phyloP scores from a whole-genome alignment of 2,797 vertebrate genomes.

The Heteromormyrus szaboi region DNA sequence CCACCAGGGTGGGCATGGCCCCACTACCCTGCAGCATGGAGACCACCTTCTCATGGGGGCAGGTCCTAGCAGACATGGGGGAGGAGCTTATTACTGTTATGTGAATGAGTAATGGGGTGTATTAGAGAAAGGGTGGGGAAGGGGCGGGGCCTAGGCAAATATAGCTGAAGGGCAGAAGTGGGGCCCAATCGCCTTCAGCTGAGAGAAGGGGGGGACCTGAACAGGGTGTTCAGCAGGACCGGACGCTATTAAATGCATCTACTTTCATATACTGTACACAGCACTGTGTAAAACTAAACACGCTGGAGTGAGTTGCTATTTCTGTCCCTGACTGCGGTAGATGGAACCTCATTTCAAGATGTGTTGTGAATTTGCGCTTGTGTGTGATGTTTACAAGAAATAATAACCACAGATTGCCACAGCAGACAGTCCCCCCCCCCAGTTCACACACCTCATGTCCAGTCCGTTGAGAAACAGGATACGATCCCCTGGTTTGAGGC shows the following conservation, averaged over 20 bases:
- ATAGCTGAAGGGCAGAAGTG: background rate
- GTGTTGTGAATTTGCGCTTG: background rate
- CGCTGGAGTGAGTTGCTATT: background rate
- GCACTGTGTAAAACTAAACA: background rate
- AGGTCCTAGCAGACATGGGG: constrained; percentile 62
- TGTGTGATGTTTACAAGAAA: background rate
- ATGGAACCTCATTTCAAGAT: background rate
- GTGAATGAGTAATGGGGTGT: background rate
- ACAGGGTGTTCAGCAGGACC: background rate
- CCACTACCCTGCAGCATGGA: constrained; percentile 97
- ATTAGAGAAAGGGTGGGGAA: background rate
- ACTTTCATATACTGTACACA: background rate
- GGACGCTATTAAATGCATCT: background rate
- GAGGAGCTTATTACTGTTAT: background rate
- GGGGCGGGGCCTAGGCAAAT: background rate
- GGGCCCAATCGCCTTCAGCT: background rate
- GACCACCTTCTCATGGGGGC: constrained; percentile 96
- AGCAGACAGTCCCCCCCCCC: background rate
- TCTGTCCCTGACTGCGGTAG: background rate
- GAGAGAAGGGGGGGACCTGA: background rate
- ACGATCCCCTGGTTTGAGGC: constrained; percentile 86
- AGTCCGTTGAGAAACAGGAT: constrained; percentile 94
- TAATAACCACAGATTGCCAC: background rate
- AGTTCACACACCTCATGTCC: constrained; percentile 83
- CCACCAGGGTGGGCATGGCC: constrained; percentile 92